Percentiles rank a stretch among this genome's conserved stretches.
phyloP scores from a whole-genome alignment of 2,888 invertebrate genomes.

The Zonitis immaculata region DNA sequence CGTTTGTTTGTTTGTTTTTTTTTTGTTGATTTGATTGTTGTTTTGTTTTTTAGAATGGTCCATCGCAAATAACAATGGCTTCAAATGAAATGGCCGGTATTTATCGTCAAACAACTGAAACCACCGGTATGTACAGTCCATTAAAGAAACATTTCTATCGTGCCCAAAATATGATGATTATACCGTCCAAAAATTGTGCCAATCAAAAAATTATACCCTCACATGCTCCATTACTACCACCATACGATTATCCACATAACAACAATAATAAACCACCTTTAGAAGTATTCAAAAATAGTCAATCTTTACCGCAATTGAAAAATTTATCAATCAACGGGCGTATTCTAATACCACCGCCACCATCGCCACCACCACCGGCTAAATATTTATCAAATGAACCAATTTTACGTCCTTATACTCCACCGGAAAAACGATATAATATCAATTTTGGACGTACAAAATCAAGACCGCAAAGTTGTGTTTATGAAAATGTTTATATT shows the following conservation, averaged over 20 bases:
- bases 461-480: conserved; percentile 40
- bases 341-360: not conserved
- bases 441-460: conserved; percentile 38
- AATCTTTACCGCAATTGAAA: conserved; percentile 37
- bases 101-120: conserved; percentile 47
- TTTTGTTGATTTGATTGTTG: too few relatives aligned
- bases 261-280: conserved; percentile 18
- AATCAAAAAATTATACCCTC: conserved; percentile 42
- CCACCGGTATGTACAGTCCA: conserved; percentile 48
- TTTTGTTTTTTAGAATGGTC: conserved; percentile 44
- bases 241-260: conserved; percentile 24
- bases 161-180: conserved; percentile 36
- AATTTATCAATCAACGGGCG: conserved; percentile 2
- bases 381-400: conserved; percentile 5
- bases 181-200: conserved; percentile 46
- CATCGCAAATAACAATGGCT: conserved; percentile 36
- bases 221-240: conserved; percentile 30
- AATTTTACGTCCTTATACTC: conserved; percentile 37
- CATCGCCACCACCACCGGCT: conserved; percentile 1
- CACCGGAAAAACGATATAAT: conserved; percentile 44
- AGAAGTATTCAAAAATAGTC: conserved; percentile 35
- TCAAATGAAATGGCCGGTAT: conserved; percentile 39
- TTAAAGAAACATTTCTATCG: conserved; percentile 42
- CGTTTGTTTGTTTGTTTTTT: too few relatives aligned
- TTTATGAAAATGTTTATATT: conserved; percentile 44